Evolutionary conservation across 2,888 invertebrate species (phyloP).

Genomic region (Polyommatus icarus): DNA sequence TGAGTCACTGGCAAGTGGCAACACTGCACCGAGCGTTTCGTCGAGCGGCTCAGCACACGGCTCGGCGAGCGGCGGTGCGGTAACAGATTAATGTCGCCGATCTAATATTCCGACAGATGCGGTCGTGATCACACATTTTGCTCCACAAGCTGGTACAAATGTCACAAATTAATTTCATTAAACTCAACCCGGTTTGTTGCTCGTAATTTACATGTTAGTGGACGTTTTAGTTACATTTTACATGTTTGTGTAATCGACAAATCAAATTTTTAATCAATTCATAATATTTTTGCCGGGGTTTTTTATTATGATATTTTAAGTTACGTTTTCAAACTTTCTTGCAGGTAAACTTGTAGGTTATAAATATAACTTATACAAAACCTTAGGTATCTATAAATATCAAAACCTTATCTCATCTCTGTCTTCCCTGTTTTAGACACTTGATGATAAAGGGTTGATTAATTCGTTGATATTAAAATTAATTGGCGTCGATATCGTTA

Average conservation of each 20-base stretch:
- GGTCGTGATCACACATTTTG: constrained; percentile 43
- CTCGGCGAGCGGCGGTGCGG: constrained; percentile 43
- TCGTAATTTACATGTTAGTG: constrained; percentile 22
- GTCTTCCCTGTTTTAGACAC: too few relatives aligned
- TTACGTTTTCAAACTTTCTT: too few relatives aligned
- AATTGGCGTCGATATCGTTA: too few relatives aligned
- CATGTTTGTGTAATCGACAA: background rate
- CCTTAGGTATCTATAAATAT: too few relatives aligned
- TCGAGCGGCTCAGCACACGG: constrained; percentile 39
- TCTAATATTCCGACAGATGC: constrained; percentile 73
- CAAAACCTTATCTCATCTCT: too few relatives aligned
- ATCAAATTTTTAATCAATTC: background rate
- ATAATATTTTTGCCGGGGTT: too few relatives aligned
- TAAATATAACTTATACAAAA: too few relatives aligned
- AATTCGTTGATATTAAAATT: too few relatives aligned
- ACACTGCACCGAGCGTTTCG: background rate
- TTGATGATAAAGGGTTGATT: too few relatives aligned
- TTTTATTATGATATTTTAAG: too few relatives aligned
- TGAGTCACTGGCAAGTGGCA: constrained; percentile 30
- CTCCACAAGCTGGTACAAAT: constrained; percentile 38
- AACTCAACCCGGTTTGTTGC: constrained; percentile 19
- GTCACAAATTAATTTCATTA: constrained; percentile 36
- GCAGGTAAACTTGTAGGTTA: too few relatives aligned
- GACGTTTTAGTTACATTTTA: constrained; percentile 33
- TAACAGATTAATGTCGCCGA: constrained; percentile 69